phyloP scores from a whole-genome alignment of 2,113 vertebrate genomes.

The Hippoglossus stenolepis region DNA sequence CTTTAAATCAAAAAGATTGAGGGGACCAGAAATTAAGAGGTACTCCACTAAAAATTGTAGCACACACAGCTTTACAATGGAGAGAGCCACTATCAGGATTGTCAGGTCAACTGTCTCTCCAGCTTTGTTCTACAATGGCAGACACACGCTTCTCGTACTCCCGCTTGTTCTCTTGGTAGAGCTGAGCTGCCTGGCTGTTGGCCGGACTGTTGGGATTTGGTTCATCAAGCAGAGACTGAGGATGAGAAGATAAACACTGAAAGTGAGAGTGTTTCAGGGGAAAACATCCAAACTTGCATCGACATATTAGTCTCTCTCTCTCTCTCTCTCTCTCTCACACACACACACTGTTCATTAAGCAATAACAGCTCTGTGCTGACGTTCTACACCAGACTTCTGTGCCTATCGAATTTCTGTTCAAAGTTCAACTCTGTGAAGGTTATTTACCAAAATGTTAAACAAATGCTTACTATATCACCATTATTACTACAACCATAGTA shows the following conservation, averaged over 20 bases:
- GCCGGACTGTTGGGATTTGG: slow-evolving; percentile 99
- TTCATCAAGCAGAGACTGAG: slow-evolving; percentile 96
- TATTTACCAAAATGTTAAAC: too few species aligned
- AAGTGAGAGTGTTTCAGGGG: neutral
- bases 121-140: slow-evolving; percentile 99
- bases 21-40: slow-evolving; percentile 70
- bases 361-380: neutral
- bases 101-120: slow-evolving; percentile 96
- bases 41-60: slow-evolving; percentile 71
- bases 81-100: slow-evolving; percentile 33
- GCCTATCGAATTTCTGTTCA: too few species aligned
- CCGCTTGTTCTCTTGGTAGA: slow-evolving; percentile 99
- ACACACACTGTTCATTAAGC: neutral
- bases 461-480: too few species aligned
- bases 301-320: neutral
- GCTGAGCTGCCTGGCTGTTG: slow-evolving; percentile 98
- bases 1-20: slow-evolving; percentile 77
- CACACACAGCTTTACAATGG: slow-evolving; percentile 64
- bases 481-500: too few species aligned
- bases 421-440: too few species aligned
- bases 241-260: neutral
- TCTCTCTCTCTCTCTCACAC: too few species aligned
- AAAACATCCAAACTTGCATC: neutral
- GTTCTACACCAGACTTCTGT: too few species aligned
- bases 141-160: slow-evolving; percentile 99